Base-by-base conservation (phyloP, 2,113 vertebrate genomes). In the Otis tarda region DNA sequence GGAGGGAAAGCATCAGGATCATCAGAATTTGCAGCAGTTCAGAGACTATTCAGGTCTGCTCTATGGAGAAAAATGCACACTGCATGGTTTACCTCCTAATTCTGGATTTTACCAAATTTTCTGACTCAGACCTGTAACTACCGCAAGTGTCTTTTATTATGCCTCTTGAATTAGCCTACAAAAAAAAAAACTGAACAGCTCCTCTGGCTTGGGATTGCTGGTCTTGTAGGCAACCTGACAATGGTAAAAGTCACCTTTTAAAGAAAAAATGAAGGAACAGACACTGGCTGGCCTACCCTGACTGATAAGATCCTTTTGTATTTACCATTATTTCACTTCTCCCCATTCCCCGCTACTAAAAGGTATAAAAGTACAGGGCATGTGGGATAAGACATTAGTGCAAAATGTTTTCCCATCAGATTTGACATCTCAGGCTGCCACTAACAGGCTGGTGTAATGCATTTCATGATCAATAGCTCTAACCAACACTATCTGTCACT, bases 361-460 rank as follows among this genome's bases (percentile, higher is more conserved):
- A 68, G 30, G 27, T 28, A 7, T 57, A 76, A 27, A 82, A 92
- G 9, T 35, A 83, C 49, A 94, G 8, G 14, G 35, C 9, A 31
- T 6, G 5, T 68, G 30, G 30, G 33, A 82, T 74, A 47, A 74
- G 55, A n/a, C 18, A 79, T 47, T 63, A 9, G 28, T 14, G 15
- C 27, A 76, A 68, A 91, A 86, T n/a, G 4, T 87, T 91, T 83
- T 73, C 24, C 47, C 41, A 6, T 12, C 10, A 74, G 16, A 69
- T 83, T 35, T 94, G 53, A 61, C 50, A 30, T 69, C 21, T 86
- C 35, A 80, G 35, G 33, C 23, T 4, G 2, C 25, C 43, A 67
- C 0, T 4, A 35, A 21, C 24, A 63, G 14, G 2, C 24, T 63
- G 23, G 6, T 67, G 10, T n/a, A 50, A 64, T 2, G 4, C 5